A percentile compares a stretch with the other conserved stretches of the same genome.
These are phyloP conservation scores for Lepidocyrtinus sp. DNA, from an alignment of 2,888 invertebrate genomes.

Conservation along the genomic window DNA sequence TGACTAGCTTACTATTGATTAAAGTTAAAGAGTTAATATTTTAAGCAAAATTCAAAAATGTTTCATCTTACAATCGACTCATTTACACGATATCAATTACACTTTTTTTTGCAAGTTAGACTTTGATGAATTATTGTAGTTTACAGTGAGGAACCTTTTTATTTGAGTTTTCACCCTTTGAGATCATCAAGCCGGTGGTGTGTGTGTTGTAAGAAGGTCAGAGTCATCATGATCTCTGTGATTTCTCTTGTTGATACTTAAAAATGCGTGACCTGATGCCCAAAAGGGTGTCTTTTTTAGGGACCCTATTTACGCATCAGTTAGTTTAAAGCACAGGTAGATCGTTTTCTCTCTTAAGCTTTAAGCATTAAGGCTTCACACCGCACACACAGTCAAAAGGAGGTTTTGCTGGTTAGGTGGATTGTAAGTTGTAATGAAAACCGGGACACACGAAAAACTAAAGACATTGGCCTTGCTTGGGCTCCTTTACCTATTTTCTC, in stretches of 20 bases:
- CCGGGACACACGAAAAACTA: constrained; percentile 1
- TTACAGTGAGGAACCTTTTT: no score
- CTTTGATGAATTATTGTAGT: constrained; percentile 70
- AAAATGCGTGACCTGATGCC: constrained; percentile 33
- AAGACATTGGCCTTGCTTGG: no score
- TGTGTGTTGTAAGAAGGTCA: constrained; percentile 40
- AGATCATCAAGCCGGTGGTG: constrained; percentile 39
- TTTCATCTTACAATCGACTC: no score
- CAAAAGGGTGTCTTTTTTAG: constrained; percentile 46
- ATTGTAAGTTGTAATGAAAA: background rate
- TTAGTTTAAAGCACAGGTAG: constrained; percentile 45
- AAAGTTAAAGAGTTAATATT: no score
- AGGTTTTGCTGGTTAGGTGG: constrained; percentile 26
- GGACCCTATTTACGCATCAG: constrained; percentile 46
- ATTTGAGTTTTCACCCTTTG: constrained; percentile 61
- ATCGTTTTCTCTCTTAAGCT: constrained; percentile 35
- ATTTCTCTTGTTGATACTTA: constrained; percentile 52
- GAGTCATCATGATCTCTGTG: constrained; percentile 3
- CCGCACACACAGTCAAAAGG: constrained; percentile 23
- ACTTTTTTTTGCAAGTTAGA: constrained; percentile 67
- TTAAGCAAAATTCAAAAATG: no score
- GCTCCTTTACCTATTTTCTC: constrained; percentile 31
- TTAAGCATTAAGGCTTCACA: constrained; percentile 41
- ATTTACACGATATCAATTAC: constrained; percentile 69
- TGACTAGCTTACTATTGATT: no score